phyloP scores from a whole-genome alignment of 1,140 invertebrate genomes.

The Carcinoscorpius rotundicauda region DNA sequence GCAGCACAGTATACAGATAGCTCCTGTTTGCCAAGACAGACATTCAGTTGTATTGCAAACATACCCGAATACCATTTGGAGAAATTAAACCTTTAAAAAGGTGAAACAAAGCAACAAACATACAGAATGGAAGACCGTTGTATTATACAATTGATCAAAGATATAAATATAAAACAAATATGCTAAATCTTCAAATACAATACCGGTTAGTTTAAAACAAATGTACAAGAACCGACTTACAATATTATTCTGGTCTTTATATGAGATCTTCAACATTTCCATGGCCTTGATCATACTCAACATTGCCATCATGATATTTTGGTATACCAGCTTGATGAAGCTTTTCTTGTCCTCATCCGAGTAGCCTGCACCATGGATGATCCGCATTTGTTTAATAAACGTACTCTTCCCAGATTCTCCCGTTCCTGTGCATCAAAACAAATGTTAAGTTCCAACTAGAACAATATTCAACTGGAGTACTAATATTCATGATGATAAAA shows the following conservation, averaged over 20 bases:
- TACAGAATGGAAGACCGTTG: no score
- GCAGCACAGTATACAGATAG: no score
- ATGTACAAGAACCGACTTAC: conserved; percentile 23
- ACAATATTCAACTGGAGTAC: neutral
- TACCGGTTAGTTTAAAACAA: no score
- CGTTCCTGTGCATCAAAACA: conserved; percentile 24
- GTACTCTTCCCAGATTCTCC: conserved; percentile 46
- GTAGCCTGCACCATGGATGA: conserved; percentile 46
- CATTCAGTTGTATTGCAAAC: no score
- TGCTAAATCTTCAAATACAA: no score
- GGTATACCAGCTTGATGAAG: conserved; percentile 45
- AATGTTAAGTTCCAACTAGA: conserved; percentile 35
- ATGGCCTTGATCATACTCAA: conserved; percentile 44
- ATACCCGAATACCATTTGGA: no score
- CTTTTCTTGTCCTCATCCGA: conserved; percentile 40
- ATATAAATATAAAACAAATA: no score
- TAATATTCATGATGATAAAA: neutral
- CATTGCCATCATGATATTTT: conserved; percentile 49
- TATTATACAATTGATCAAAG: no score
- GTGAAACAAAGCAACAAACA: no score
- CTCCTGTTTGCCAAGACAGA: no score
- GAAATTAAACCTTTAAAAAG: no score
- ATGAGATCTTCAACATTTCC: conserved; percentile 43
- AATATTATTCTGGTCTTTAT: conserved; percentile 37
- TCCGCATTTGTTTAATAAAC: conserved; percentile 49